Percentiles rank a stretch among this genome's conserved stretches.
Evolutionary conservation across 2,797 vertebrate genomes (phyloP).

Genomic region (Pyrocephalus nanus): DNA sequence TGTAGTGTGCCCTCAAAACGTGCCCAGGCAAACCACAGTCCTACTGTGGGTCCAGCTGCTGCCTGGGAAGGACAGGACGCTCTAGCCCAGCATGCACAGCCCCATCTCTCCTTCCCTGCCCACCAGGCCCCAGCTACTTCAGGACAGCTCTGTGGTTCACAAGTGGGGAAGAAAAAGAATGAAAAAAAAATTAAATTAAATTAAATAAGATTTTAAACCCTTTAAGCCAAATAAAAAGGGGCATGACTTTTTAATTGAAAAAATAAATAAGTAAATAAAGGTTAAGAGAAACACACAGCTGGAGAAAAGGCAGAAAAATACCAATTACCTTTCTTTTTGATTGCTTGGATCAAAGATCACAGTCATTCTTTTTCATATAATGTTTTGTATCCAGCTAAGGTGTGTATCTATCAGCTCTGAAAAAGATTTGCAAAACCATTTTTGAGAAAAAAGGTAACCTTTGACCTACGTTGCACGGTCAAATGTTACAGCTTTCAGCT

Average conservation of each 20-base stretch:
- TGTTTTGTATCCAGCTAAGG: constrained; percentile 89
- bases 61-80: neutral
- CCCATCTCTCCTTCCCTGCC: constrained; percentile 25
- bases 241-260: constrained; percentile 25
- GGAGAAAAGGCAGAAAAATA: constrained; percentile 80
- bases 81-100: constrained; percentile 53
- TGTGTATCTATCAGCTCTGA: constrained; percentile 88
- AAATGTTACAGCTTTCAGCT: constrained; percentile 53
- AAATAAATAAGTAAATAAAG: constrained; percentile 48
- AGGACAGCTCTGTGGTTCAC: neutral
- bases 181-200: neutral
- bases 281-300: constrained; percentile 76
- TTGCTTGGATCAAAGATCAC: constrained; percentile 84
- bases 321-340: constrained; percentile 83
- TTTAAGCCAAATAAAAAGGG: constrained; percentile 63
- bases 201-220: constrained; percentile 5
- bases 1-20: neutral
- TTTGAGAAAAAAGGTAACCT: constrained; percentile 82
- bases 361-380: constrained; percentile 85
- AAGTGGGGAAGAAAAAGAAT: constrained; percentile 15
- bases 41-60: neutral
- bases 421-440: constrained; percentile 86
- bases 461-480: constrained; percentile 61
- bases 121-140: constrained; percentile 3
- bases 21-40: neutral